phyloP scores from a whole-genome alignment of 2,797 vertebrate genomes.

The Anisognathus igniventris region DNA sequence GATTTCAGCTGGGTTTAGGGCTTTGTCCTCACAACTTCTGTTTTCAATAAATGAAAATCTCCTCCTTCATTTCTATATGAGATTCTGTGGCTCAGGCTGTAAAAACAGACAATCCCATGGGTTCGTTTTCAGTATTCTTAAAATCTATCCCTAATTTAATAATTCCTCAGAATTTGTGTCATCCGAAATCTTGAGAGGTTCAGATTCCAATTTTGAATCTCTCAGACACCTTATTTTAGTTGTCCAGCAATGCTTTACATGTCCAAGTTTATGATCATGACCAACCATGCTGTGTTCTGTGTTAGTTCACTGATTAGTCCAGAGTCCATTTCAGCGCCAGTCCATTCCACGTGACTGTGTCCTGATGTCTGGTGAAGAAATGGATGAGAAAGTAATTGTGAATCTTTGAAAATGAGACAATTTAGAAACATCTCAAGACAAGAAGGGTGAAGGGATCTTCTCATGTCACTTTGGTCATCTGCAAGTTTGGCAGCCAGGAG shows the following conservation, averaged over 20 bases:
- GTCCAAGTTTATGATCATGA: not conserved
- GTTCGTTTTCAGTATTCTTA: not conserved
- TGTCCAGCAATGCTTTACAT: not conserved
- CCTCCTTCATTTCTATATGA: not conserved
- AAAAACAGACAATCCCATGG: not conserved
- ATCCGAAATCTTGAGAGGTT: not conserved
- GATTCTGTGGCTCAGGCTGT: not conserved
- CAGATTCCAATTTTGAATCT: not conserved
- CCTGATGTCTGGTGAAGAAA: not conserved
- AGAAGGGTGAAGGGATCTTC: not conserved
- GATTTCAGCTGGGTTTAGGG: not conserved
- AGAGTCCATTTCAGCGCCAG: not conserved
- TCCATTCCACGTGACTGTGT: fast-evolving
- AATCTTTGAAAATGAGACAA: not conserved
- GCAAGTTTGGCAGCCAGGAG: not conserved
- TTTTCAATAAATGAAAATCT: not conserved
- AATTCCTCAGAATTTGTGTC: not conserved
- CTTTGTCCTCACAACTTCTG: not conserved
- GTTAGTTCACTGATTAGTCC: not conserved
- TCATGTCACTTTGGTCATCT: not conserved
- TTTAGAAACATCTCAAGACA: not conserved
- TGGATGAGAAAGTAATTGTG: not conserved
- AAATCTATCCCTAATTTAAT: not conserved
- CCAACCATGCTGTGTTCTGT: not conserved
- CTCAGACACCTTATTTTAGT: not conserved